Base-by-base conservation (phyloP, 2,888 invertebrate species). In the Gryllus longicercus region DNA sequence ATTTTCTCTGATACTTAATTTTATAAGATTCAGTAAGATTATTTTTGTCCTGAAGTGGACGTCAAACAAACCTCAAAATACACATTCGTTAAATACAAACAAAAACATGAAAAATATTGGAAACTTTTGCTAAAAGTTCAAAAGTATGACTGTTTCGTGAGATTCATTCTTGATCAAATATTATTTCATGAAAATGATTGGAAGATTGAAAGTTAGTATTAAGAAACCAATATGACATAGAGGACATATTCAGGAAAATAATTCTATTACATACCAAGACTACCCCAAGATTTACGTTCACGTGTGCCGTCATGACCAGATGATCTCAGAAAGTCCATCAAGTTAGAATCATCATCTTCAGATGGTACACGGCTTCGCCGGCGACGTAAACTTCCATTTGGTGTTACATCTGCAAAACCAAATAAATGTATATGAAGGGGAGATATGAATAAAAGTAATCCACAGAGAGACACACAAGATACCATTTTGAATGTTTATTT, bases 281-380 rank as follows among this genome's bases (percentile, higher is more conserved):
- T 95, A 76, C 95, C 95, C 92, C 95, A 95, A 12, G 94, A 93
- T 85, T 94, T 94, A 78, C 96, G 88, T 85, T 95, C 96, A 75
- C 95, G 88, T 81, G 88, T 89, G 16, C 90, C 88, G 82, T 91
- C 94, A 80, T 94, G 93, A 0, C 94, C 94, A 10, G 95, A 92
- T 77, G 93, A 92, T 80, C 95, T 88, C 79, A 96, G 88, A 86
- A 95, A 96, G 86, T 95, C 95, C 92, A 96, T 93, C n/a, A 96
- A 87, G 23, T 93, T 93, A 10, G 93, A 93, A 84, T 96, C 96
- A 85, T 96, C 94, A 84, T 94, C 94, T 85, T 94, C 95, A 8
- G 93, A 93, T 0, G 95, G 92, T 23, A 95, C 93, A 51, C 95
- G 91, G 85, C 96, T 93, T 84, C 95, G 90, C 76, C 96, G 90